Evolutionary conservation across 2,113 vertebrate species (phyloP), one percentile per base, ranked within the genome.

Genomic region (Tragelaphus imberbis): DNA sequence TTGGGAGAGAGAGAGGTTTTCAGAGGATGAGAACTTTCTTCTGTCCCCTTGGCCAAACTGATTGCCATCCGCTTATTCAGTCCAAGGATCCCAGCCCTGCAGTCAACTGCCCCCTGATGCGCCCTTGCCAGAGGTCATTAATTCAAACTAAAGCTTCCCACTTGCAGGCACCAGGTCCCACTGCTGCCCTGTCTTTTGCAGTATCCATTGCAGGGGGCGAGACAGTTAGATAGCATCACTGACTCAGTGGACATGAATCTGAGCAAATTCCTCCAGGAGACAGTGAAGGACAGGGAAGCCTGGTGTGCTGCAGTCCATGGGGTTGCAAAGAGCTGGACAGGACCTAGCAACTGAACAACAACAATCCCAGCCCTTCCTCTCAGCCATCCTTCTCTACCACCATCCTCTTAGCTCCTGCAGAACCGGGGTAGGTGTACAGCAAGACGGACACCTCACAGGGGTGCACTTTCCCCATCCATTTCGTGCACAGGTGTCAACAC

Each of bases 391-490:
- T 33, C 55, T 19, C n/a, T 47, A 23, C 17, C 27, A 2, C n/a
- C 30, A 56, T 36, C 47, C 56, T 23, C 44, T 77, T 3, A 0
- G 30, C n/a, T 93, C 49, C 95, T 33, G 28, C 30, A 91, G 91
- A 30, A n/a, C 5, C 36, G 16, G 14, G 33, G 40, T 6, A 51
- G 82, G 44, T 53, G 4, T 10, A 13, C 12, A 40, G 12, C 8
- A 21, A 23, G 10, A 7, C 3, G 6, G 1, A 0, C 2, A 2
- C 59, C 30, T 65, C 55, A 17, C 21, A 56, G 36, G 27, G 51
- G n/a, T 1, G 2, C 15, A 6, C 13, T 33, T 25, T 56, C 79
- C 13, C 5, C 25, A 5, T 19, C 13, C 49, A 6, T 40, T 65
- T 27, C 21, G 12, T 28, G 16, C 58, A 95, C 56, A 68, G 10